Evolutionary conservation across 2,888 invertebrate species (phyloP).

Genomic region (Noctua janthe): DNA sequence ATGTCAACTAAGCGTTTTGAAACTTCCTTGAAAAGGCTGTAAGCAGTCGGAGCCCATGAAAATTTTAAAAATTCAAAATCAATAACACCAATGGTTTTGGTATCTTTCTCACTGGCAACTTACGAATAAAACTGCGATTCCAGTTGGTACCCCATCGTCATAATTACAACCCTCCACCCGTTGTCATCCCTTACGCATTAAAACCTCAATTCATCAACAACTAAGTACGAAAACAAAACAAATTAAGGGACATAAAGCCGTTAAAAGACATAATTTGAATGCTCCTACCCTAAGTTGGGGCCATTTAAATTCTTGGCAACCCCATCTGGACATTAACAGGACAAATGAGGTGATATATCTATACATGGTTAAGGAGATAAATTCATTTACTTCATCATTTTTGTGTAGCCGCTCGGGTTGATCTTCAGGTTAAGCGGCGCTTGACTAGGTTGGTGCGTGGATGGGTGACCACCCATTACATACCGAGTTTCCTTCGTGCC

Average conservation of each 20-base stretch:
- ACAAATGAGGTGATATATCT: constrained; percentile 53
- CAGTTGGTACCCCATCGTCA: constrained; percentile 5
- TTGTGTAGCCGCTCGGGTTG: background rate
- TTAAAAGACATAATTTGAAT: constrained; percentile 70
- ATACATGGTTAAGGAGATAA: constrained; percentile 26
- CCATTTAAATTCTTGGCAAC: constrained; percentile 70
- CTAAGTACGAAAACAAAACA: constrained; percentile 65
- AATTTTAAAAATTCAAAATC: too few relatives aligned
- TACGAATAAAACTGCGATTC: background rate
- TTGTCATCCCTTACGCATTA: constrained; percentile 8
- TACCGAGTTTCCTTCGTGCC: too few relatives aligned
- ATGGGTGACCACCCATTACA: too few relatives aligned
- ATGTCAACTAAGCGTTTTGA: too few relatives aligned
- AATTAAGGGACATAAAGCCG: constrained; percentile 62
- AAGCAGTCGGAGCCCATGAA: too few relatives aligned
- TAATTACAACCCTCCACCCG: constrained; percentile 5
- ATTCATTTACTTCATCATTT: constrained; percentile 6
- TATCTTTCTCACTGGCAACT: background rate
- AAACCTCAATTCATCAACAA: constrained; percentile 45
- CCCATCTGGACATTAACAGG: constrained; percentile 72
- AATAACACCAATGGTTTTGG: background rate
- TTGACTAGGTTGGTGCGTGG: too few relatives aligned
- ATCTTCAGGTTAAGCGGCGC: too few relatives aligned
- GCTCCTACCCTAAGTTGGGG: constrained; percentile 57
- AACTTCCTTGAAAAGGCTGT: too few relatives aligned